These are phyloP conservation scores for Xenentodon cancila DNA, from an alignment of 2,797 vertebrate genomes.

Conservation along the genomic window DNA sequence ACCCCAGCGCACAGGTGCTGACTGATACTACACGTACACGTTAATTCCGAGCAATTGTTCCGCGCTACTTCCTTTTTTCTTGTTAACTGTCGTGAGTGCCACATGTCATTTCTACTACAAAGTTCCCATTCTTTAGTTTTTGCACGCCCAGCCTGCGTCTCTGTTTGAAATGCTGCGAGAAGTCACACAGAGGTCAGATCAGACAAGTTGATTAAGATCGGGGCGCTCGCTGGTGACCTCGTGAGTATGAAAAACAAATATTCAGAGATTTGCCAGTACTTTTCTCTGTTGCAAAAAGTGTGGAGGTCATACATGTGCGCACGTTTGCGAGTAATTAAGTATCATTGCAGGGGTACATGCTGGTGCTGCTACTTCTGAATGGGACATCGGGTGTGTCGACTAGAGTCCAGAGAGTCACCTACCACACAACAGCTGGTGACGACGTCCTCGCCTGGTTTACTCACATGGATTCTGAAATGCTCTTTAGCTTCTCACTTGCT, in stretches of 20 bases:
- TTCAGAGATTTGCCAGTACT: no score
- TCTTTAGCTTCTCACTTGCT: neutral
- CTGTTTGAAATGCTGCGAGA: neutral
- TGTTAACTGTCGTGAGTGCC: neutral
- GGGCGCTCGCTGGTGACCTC: neutral
- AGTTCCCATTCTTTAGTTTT: neutral
- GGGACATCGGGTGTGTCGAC: no score
- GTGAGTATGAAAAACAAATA: no score
- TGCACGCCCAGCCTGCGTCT: neutral
- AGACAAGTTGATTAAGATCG: slow-evolving; percentile 12
- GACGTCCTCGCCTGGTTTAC: no score
- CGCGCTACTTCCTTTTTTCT: slow-evolving; percentile 1
- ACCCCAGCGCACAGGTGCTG: slow-evolving; percentile 23
- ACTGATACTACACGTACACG: slow-evolving; percentile 5
- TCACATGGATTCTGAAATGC: neutral
- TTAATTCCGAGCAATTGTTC: slow-evolving; percentile 4
- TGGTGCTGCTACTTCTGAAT: no score
- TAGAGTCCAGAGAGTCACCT: no score
- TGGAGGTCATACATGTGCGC: no score
- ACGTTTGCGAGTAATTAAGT: no score
- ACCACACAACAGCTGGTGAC: no score
- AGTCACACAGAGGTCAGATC: neutral
- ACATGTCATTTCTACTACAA: slow-evolving; percentile 13
- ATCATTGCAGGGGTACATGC: no score
- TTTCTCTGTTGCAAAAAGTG: no score